Conservation (phyloP, 2,888 invertebrate species). For the Tridacna crocea region DNA sequence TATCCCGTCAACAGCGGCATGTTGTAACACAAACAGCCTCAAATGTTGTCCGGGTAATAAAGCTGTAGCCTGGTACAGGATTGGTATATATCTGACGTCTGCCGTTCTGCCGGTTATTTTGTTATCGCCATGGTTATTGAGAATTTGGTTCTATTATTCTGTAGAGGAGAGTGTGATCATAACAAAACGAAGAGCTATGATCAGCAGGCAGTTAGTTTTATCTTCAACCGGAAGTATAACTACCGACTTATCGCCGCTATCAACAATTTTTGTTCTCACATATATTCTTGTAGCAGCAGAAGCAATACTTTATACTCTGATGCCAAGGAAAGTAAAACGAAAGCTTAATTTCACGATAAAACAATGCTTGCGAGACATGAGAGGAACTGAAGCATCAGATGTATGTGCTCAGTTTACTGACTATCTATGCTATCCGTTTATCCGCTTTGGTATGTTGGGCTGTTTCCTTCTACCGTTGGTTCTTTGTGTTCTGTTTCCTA, state of each 20-base stretch:
- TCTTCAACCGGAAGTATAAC: conserved; percentile 40
- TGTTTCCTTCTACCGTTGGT: conserved; percentile 33
- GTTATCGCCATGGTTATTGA: conserved; percentile 40
- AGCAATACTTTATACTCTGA: conserved; percentile 16
- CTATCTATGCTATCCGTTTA: conserved; percentile 24
- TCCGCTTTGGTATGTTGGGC: conserved; percentile 38
- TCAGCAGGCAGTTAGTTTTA: conserved; percentile 19
- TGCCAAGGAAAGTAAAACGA: conserved; percentile 31
- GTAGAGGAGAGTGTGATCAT: conserved; percentile 32
- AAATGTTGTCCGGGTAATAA: conserved; percentile 4
- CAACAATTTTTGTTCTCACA: conserved; percentile 34
- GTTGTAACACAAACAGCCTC: conserved; percentile 41
- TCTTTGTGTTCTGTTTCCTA: conserved; percentile 26
- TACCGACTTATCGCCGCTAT: conserved; percentile 36
- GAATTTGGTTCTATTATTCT: conserved; percentile 49
- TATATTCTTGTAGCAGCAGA: conserved; percentile 35
- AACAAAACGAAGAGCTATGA: conserved; percentile 4
- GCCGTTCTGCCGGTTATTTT: conserved; percentile 13
- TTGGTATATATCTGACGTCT: conserved; percentile 24
- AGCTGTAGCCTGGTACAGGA: conserved; percentile 32
- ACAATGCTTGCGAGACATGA: conserved; percentile 42
- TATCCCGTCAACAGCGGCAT: conserved; percentile 21
- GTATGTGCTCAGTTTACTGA: conserved; percentile 29
- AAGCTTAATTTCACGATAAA: conserved; percentile 41
- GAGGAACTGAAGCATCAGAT: conserved; percentile 9